Evolutionary conservation across 30 jellyfish, hydroid and myxozoan species (phyloP).

Genomic region (Hydractinia symbiolongicarpus): DNA sequence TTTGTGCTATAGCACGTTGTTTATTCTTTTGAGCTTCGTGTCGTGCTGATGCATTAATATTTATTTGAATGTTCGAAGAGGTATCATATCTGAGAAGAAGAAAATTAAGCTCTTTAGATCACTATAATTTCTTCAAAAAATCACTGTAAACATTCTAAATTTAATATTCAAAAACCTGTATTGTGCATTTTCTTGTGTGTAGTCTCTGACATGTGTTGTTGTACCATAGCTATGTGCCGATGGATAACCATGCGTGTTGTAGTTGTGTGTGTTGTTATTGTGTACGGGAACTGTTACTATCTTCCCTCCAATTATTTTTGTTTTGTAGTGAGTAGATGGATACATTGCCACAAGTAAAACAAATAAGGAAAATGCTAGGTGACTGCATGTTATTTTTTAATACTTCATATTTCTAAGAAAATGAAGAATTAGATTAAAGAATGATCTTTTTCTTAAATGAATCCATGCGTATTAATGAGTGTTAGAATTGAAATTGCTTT

Average conservation of each 20-base stretch:
- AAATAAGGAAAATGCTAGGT: no score
- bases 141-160: neutral
- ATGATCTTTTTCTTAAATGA: no score
- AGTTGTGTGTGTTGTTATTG: neutral
- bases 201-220: no score
- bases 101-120: neutral
- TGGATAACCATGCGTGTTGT: no score
- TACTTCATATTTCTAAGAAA: no score
- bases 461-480: no score
- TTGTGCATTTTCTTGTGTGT: no score
- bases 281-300: conserved; percentile 39
- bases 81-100: no score
- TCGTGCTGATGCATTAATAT: conserved; percentile 12
- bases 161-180: neutral
- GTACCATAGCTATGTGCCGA: no score
- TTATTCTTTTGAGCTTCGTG: conserved; percentile 43
- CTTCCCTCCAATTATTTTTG: conserved; percentile 44
- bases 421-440: no score
- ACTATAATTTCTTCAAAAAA: neutral
- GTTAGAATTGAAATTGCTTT: no score
- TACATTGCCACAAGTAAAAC: neutral
- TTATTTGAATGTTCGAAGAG: neutral
- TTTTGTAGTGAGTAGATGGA: conserved; percentile 22
- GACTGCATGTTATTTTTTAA: no score
- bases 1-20: conserved; percentile 36